Conservation (phyloP, 2,797 vertebrate species). For the Chelmon rostratus region DNA sequence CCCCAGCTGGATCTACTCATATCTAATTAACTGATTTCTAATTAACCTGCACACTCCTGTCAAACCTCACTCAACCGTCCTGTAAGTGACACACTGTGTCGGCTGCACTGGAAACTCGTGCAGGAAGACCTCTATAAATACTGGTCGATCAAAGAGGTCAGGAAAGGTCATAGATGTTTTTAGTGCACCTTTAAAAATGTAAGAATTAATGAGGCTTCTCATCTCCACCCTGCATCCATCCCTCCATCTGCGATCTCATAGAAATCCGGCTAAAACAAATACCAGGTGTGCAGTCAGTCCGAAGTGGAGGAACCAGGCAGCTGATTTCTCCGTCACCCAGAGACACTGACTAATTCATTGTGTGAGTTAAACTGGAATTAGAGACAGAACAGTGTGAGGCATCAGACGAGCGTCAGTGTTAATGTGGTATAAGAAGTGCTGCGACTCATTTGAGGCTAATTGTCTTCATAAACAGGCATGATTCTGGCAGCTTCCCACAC, state of each 20-base stretch:
- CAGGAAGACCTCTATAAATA: constrained; percentile 22
- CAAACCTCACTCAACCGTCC: no score
- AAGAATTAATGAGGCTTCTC: constrained; percentile 16
- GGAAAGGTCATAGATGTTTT: constrained; percentile 17
- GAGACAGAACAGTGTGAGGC: constrained; percentile 9
- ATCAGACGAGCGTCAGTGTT: neutral
- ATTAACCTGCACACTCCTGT: neutral
- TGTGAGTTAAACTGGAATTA: constrained; percentile 44
- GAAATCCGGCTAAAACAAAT: neutral
- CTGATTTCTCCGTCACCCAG: neutral
- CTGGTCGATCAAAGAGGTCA: neutral
- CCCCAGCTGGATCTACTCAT: neutral
- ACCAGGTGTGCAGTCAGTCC: neutral
- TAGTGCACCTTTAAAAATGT: neutral
- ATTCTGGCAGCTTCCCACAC: constrained; percentile 43
- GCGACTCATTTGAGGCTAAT: constrained; percentile 42
- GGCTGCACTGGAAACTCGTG: neutral
- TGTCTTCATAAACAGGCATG: constrained; percentile 47
- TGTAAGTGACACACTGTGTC: neutral
- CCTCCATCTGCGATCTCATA: neutral
- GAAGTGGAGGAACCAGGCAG: neutral
- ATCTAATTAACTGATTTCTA: constrained; percentile 23
- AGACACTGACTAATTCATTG: constrained; percentile 11
- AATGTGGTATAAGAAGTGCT: constrained; percentile 22
- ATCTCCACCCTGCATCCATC: neutral